phyloP scores from a whole-genome alignment of 2,113 vertebrate species.

The Cheirogaleus medius region DNA sequence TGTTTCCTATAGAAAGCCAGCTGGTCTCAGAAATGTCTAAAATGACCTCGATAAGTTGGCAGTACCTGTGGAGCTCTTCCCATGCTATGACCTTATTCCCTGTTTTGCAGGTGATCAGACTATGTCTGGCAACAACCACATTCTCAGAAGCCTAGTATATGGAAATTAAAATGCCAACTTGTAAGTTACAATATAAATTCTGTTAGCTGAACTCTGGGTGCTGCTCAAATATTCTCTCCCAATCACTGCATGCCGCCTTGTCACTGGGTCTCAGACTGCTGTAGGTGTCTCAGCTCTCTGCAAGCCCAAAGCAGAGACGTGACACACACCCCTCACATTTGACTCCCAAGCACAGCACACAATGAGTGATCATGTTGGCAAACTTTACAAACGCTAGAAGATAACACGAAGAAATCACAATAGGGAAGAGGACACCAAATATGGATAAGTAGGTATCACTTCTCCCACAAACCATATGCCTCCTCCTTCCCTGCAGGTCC shows the following conservation, averaged over 20 bases:
- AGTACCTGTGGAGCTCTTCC: not conserved
- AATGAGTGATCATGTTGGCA: not conserved
- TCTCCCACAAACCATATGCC: not conserved
- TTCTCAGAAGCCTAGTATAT: not conserved
- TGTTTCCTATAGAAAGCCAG: not conserved
- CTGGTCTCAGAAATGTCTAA: not conserved
- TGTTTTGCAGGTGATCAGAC: not conserved
- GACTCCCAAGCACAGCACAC: not conserved
- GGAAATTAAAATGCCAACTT: not conserved
- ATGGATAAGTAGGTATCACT: not conserved
- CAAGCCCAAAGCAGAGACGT: not conserved
- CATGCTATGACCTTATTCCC: not conserved
- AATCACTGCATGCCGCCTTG: not conserved
- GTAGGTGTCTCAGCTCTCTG: not conserved
- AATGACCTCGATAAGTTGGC: not conserved
- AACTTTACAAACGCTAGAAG: not conserved
- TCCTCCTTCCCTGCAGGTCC: not conserved
- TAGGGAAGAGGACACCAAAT: not conserved
- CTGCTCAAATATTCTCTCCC: not conserved
- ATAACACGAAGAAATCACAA: not conserved
- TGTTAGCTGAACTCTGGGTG: not conserved
- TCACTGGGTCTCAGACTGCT: not conserved
- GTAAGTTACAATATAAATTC: not conserved
- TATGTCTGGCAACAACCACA: not conserved
- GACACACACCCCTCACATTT: not conserved